Evolutionary conservation across 2,113 vertebrate species (phyloP), one percentile per base, ranked within the genome.

Genomic region (Phrynosoma platyrhinos): DNA sequence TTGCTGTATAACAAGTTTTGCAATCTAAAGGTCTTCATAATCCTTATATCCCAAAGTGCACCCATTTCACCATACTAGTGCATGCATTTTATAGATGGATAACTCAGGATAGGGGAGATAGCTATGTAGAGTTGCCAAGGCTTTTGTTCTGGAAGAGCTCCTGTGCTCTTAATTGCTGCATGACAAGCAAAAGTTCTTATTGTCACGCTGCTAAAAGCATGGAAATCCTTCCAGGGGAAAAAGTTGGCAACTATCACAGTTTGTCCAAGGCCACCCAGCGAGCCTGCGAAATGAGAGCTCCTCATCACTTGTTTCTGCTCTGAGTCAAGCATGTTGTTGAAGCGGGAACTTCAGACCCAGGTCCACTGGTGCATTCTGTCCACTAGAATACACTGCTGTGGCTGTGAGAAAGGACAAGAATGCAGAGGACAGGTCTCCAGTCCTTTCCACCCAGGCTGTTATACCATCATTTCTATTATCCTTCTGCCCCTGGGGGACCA

Each of bases 221-320:
- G 30, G 80, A 58, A 76, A 88, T 27, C 62, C 72, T 88, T 58
- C 55, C 72, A 87, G 68, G 32, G 4, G 20, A 14, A 76, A 88
- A 55, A 83, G 42, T 77, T 68, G 58, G 87, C 80, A 83, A 83
- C 80, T 21, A 25, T 30, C 47, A 32, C 3, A n/a, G 25, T 62
- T 77, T 32, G 58, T 72, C 80, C 62, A 55, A 68, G 72, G 87
- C 87, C 87, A 88, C 80, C 87, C 58, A 88, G 80, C 53, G 52
- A 77, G 81, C 76, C 55, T 53, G 71, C 47, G 80, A 32, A 88
- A 82, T 25, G 47, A 77, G 72, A 75, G 68, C n/a, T 88, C 87
- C 77, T 81, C 78, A 62, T 47, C 27, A 16, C 42, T 64, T 68
- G 52, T 66, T n/a, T 66, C 79, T 82, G 58, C 80, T 27, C n/a